Evolutionary conservation across 2,113 vertebrate genomes (phyloP).

Genomic region (Tragulus kanchil): DNA sequence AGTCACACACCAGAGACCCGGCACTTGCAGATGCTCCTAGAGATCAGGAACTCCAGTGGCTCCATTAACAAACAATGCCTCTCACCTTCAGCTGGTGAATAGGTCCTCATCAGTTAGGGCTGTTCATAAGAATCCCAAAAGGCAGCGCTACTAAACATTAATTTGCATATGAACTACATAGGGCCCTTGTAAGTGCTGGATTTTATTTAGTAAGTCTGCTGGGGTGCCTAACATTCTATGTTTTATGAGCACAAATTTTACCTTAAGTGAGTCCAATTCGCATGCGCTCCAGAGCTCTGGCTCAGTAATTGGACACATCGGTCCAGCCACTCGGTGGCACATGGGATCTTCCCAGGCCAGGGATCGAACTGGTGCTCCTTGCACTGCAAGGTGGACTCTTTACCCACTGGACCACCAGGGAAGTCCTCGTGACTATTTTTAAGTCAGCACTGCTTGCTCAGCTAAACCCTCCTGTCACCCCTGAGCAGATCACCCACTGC

Average conservation of each 20-base stretch:
- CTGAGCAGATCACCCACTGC: not conserved
- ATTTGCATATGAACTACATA: not conserved
- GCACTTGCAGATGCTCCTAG: not conserved
- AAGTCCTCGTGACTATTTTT: not conserved
- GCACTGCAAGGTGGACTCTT: too few species aligned
- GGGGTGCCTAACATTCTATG: not conserved
- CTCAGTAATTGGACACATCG: too few species aligned
- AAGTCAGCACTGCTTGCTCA: not conserved
- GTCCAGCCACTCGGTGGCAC: too few species aligned
- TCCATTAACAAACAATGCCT: not conserved
- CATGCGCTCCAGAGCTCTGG: too few species aligned
- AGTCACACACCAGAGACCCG: not conserved
- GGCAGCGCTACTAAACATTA: not conserved
- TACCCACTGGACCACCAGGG: too few species aligned
- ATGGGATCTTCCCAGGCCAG: too few species aligned
- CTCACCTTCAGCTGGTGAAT: not conserved
- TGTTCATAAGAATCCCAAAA: not conserved
- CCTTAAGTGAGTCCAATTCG: not conserved
- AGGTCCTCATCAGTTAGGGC: not conserved
- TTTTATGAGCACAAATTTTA: constrained; percentile 18
- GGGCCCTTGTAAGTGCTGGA: not conserved
- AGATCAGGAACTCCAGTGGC: not conserved
- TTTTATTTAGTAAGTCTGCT: not conserved
- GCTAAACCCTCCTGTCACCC: not conserved
- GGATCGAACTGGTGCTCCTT: too few species aligned